Evolutionary conservation across 1,140 invertebrate genomes (phyloP).

Genomic region (Panulirus ornatus): DNA sequence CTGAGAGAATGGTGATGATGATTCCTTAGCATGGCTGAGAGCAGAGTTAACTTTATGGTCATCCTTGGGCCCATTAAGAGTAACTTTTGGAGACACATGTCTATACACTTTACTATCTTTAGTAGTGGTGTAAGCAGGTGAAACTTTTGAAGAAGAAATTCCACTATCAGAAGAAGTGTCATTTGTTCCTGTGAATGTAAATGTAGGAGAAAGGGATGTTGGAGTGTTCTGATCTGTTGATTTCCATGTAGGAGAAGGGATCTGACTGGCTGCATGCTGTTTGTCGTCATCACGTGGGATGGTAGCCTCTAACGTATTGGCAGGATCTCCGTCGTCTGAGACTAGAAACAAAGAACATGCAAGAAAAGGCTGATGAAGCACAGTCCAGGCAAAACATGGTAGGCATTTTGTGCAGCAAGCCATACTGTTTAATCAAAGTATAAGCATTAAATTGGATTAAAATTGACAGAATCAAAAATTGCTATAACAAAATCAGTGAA

Average conservation of each 20-base stretch:
- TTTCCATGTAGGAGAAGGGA: slow-evolving; percentile 60
- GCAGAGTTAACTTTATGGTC: slow-evolving; percentile 64
- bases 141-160: slow-evolving; percentile 62
- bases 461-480: background rate
- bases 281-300: slow-evolving; percentile 52
- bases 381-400: slow-evolving; percentile 60
- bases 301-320: slow-evolving; percentile 57
- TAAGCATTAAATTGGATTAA: slow-evolving; percentile 53
- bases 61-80: slow-evolving; percentile 17
- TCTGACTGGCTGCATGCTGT: slow-evolving; percentile 67
- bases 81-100: slow-evolving; percentile 67
- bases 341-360: slow-evolving; percentile 74
- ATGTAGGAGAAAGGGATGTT: slow-evolving; percentile 50
- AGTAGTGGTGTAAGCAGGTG: slow-evolving; percentile 67
- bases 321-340: slow-evolving; percentile 68
- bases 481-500: background rate
- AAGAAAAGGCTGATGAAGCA: slow-evolving; percentile 70
- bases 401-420: slow-evolving; percentile 54
- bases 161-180: slow-evolving; percentile 69
- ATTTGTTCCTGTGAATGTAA: slow-evolving; percentile 37
- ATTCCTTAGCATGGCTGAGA: slow-evolving; percentile 49
- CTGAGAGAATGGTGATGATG: slow-evolving; percentile 45
- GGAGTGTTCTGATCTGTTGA: slow-evolving; percentile 46
- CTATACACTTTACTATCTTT: slow-evolving; percentile 70
- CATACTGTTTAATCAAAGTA: slow-evolving; percentile 51